Base-by-base conservation (phyloP, 1,140 invertebrate species). In the Drosophila pectinifera region DNA sequence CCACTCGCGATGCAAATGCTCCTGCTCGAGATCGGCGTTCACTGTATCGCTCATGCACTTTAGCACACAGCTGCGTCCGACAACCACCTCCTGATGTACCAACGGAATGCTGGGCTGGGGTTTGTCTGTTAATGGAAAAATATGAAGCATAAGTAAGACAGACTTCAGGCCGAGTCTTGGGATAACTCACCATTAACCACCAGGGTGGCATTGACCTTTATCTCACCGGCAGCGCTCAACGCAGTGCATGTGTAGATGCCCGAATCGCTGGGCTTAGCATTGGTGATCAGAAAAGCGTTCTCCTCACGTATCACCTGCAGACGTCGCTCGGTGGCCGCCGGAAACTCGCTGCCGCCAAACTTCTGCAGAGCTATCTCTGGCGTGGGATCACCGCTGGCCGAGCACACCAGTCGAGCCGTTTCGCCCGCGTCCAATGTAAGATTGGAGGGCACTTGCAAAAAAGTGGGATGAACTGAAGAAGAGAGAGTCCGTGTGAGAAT, bases 171-270 rank as follows among this genome's bases (percentile, higher is more conserved):
- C 1, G 11, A 6, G 5, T 4, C 16, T 11, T 39, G 7, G 13
- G 14, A 4, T 39, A 39, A 91, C 93, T 92, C 92, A 96, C 96
- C 95, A 75, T 96, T 94, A 31, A 99, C 97, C 70, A 95, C 96
- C 3, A 99, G 93, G n/a, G 96, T 96, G 0, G 97, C 97, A 94
- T 98, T 98, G 3, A 97, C 95, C 53, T 96, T 95, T 20, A 97
- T 96, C 43, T 94, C 94, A 1, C 98, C 98, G 16, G 97, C 98
- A 16, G 95, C 93, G 93, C 99, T 99, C 78, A 95, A 95, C 0
- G 98, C 98, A 6, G 96, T 98, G 93, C 98, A 99, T 31, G 96
- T 98, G 90, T 99, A 99, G 3, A 97, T 93, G 3, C 98, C 98
- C 84, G 96, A 96, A 92, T 99, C 98, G 38, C 94, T 94, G 0